phyloP scores from a whole-genome alignment of 1,140 invertebrate species.

The Diplogasteroides magnus region DNA sequence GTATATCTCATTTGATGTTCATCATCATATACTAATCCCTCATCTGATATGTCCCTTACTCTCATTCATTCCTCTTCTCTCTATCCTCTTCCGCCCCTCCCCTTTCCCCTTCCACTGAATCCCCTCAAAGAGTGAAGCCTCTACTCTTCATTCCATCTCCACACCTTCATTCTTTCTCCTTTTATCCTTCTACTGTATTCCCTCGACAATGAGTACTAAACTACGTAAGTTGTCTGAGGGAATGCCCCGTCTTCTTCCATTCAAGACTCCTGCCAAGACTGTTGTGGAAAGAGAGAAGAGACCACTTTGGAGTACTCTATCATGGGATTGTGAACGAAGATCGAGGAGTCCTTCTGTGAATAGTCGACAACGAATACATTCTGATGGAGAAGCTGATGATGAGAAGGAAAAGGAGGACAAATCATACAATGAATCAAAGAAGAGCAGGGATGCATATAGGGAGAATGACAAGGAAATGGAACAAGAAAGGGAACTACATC shows the following conservation, averaged over 20 bases:
- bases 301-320: constrained; percentile 47
- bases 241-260: constrained; percentile 14
- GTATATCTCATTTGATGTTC: too few species aligned
- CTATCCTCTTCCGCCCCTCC: constrained; percentile 11
- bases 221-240: constrained; percentile 18
- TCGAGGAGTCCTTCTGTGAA: constrained; percentile 40
- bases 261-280: constrained; percentile 4
- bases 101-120: constrained; percentile 3
- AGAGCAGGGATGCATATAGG: constrained; percentile 3
- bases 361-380: constrained; percentile 44
- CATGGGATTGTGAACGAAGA: constrained; percentile 51
- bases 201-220: neutral
- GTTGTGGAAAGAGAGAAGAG: constrained; percentile 37
- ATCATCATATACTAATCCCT: neutral
- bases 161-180: neutral
- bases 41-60: neutral
- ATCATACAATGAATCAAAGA: constrained; percentile 9
- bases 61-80: constrained; percentile 17
- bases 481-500: neutral
- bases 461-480: neutral
- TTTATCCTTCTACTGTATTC: neutral
- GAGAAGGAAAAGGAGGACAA: constrained; percentile 18
- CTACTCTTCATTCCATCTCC: constrained; percentile 1
- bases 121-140: neutral
- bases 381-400: constrained; percentile 44